A percentile compares a stretch with the other conserved stretches of the same genome.
Evolutionary conservation across 2,113 vertebrate species (phyloP).

Genomic region (Rhodinocichla rosea): DNA sequence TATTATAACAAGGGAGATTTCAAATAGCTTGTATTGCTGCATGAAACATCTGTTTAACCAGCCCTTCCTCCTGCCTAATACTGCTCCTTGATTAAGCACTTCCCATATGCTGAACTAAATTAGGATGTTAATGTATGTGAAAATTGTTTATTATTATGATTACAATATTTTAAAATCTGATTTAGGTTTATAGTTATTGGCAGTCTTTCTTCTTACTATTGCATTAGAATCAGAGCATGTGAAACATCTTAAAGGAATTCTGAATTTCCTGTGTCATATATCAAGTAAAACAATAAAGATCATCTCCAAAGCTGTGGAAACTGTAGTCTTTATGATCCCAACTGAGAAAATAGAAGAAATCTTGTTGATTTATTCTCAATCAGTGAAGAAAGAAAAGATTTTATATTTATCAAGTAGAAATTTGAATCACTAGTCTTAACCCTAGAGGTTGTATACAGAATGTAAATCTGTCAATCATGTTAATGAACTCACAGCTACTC

Average conservation of each 20-base stretch:
- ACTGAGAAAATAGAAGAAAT: not conserved
- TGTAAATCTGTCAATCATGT: not conserved
- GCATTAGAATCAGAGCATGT: not conserved
- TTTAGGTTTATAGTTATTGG: not conserved
- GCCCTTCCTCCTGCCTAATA: not conserved
- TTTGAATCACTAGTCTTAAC: not conserved
- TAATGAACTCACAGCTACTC: not conserved
- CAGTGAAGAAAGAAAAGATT: not conserved
- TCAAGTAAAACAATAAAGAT: not conserved
- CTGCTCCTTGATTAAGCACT: not conserved
- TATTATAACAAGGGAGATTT: not conserved
- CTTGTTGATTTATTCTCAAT: not conserved
- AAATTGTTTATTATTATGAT: not conserved
- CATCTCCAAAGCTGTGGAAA: not conserved
- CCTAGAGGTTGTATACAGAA: not conserved
- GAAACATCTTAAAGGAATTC: not conserved
- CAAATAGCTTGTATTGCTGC: not conserved
- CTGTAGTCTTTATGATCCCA: not conserved
- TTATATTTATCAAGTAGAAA: not conserved
- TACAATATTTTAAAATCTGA: not conserved
- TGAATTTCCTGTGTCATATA: not conserved
- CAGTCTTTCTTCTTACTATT: not conserved
- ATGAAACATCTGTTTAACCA: not conserved
- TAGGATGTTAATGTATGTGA: not conserved
- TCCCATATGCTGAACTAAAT: not conserved